Evolutionary conservation across 1,140 invertebrate species (phyloP), one percentile per base, ranked within the genome.

Genomic region (Aphelinus atriplicis): DNA sequence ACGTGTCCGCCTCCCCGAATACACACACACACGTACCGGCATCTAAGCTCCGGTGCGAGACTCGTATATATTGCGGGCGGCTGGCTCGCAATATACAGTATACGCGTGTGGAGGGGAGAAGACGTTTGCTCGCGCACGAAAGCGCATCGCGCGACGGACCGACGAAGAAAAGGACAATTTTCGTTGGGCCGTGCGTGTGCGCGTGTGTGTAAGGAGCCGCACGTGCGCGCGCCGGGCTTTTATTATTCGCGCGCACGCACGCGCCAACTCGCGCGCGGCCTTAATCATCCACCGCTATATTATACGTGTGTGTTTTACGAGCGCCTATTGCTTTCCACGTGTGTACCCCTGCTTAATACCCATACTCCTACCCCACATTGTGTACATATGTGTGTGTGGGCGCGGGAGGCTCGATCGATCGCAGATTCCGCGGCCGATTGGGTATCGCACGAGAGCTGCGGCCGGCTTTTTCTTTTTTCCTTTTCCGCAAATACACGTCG

Each of bases 191-290:
- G 64, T 42, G 45, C 3, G 63, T 65, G 4, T 66, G 47, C 51
- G 61, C 2, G 45, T 65, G 9, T 65, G 9, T 47, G 45, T 47
- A 50, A 10, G 4, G n/a, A 43, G 43, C 2, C 43, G 45, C n/a
- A 45, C 46, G 45, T 7, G 48, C 10, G 56, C 26, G 3, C 47
- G 47, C 4, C 7, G 42, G 57, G 7, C 57, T 69, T 62, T 68
- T 74, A 69, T 74, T 69, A 68, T 73, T 73, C 63, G 60, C 46
- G 56, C 50, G 42, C n/a, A 51, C 48, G 56, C 69, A 55, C 60
- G 50, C 62, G 62, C 26, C 3, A 43, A n/a, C 4, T 43, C 55
- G 45, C 45, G 61, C 46, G 10, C 47, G n/a, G 65, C 45, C n/a
- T 73, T 61, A 73, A 67, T 61, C n/a, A 68, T 69, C 55, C 6